A percentile compares a stretch with the other conserved stretches of the same genome.
These are phyloP conservation scores for Corythornis vintsioides DNA, from an alignment of 2,113 vertebrate species.

Conservation along the genomic window DNA sequence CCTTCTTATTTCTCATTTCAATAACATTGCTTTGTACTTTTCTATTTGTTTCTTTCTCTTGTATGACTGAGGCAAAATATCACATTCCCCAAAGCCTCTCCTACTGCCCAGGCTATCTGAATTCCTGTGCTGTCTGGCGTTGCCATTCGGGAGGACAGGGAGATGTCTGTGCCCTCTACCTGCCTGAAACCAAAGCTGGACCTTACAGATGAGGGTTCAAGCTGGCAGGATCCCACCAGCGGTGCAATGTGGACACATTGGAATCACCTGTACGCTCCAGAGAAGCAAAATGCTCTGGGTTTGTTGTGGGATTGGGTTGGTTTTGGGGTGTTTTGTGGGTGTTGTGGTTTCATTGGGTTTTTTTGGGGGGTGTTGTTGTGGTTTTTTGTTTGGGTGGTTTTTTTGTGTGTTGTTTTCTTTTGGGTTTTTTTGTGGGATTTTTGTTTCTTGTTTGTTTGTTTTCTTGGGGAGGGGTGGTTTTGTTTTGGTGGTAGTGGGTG, in stretches of 20 bases:
- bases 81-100: too few species aligned
- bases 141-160: neutral
- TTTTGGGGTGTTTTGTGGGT: too few species aligned
- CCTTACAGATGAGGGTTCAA: rapidly evolving
- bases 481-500: too few species aligned
- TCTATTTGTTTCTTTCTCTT: too few species aligned
- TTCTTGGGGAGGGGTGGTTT: too few species aligned
- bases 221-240: neutral
- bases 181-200: neutral
- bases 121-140: neutral
- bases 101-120: neutral
- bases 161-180: neutral
- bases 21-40: neutral
- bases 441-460: neutral
- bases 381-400: neutral
- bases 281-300: neutral
- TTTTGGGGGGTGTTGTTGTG: too few species aligned
- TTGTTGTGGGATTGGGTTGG: too few species aligned
- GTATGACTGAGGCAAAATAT: neutral
- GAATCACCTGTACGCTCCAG: neutral
- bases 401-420: too few species aligned
- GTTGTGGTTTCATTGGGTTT: neutral
- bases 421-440: too few species aligned
- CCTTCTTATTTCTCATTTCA: neutral
- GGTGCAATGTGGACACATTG: neutral